These are phyloP conservation scores for Saguinus oedipus DNA, from an alignment of 2,797 vertebrate genomes.

Conservation along the genomic window DNA sequence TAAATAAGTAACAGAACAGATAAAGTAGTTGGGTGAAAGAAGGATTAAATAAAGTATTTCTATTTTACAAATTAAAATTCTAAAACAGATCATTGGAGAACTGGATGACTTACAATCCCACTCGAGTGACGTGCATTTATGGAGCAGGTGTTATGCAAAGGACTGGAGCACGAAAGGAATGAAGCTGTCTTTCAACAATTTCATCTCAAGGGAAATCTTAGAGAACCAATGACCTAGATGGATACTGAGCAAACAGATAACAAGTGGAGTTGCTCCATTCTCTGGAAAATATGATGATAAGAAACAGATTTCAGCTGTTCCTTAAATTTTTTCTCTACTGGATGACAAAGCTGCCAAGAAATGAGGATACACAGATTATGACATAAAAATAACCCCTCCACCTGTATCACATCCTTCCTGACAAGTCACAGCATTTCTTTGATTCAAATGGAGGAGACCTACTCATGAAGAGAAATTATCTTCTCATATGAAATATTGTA, in stretches of 20 bases:
- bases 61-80: constrained; percentile 63
- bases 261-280: constrained; percentile 76
- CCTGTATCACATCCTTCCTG: constrained; percentile 76
- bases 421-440: constrained; percentile 58
- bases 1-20: not conserved
- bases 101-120: constrained; percentile 38
- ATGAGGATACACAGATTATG: constrained; percentile 82
- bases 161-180: constrained; percentile 74
- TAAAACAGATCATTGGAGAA: constrained; percentile 37
- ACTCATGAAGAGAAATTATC: constrained; percentile 48
- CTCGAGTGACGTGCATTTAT: constrained; percentile 62
- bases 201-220: constrained; percentile 79
- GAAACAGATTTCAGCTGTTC: constrained; percentile 85
- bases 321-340: constrained; percentile 81
- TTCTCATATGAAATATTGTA: constrained; percentile 5
- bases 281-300: constrained; percentile 84
- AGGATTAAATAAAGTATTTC: constrained; percentile 32
- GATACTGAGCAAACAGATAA: constrained; percentile 78
- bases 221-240: constrained; percentile 62
- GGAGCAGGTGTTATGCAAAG: constrained; percentile 78
- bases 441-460: constrained; percentile 63
- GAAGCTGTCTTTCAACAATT: constrained; percentile 82
- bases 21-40: not conserved
- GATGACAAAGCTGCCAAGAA: constrained; percentile 82
- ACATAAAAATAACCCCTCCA: constrained; percentile 72